Percentiles rank a stretch among this genome's conserved stretches.
Conservation (phyloP, 2,888 invertebrate species). For the Anticlea derivata region DNA sequence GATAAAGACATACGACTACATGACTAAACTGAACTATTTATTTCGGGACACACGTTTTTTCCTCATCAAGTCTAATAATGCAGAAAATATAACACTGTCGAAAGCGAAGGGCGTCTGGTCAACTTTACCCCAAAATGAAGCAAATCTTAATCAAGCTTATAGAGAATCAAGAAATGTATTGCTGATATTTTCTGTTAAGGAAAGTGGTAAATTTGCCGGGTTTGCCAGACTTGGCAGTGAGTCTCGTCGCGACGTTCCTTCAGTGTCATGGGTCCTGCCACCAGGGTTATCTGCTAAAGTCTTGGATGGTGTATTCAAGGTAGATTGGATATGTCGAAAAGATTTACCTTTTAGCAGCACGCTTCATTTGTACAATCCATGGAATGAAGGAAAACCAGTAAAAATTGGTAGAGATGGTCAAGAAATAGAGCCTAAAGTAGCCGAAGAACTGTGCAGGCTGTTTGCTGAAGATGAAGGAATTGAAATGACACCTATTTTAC, state of each 20-base stretch:
- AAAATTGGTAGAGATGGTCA: conserved; percentile 99
- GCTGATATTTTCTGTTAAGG: conserved; percentile 98
- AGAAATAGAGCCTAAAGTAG: conserved; percentile 98
- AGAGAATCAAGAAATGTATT: conserved; percentile 96
- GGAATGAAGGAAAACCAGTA: conserved; percentile 99
- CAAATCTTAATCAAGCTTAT: conserved; percentile 97
- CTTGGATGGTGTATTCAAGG: conserved; percentile 96
- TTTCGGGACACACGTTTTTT: conserved; percentile 97
- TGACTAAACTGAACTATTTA: conserved; percentile 95
- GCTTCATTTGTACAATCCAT: conserved; percentile 96
- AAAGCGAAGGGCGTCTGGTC: conserved; percentile 99
- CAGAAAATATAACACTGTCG: conserved; percentile 96
- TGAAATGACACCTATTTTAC: conserved; percentile 93
- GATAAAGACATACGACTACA: conserved; percentile 91
- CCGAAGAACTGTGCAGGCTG: conserved; percentile 95
- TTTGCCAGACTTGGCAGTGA: conserved; percentile 96
- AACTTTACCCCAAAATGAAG: conserved; percentile 98
- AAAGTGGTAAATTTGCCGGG: conserved; percentile 97
- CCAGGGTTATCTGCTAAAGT: conserved; percentile 96
- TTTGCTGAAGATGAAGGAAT: conserved; percentile 97
- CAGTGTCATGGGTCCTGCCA: conserved; percentile 97
- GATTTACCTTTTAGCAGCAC: conserved; percentile 97
- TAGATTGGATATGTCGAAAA: conserved; percentile 98
- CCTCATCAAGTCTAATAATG: conserved; percentile 98
- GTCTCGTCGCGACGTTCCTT: conserved; percentile 94